A percentile compares a stretch with the other conserved stretches of the same genome.
Conservation (phyloP, 2,888 invertebrate genomes). For the Tineola bisselliella region DNA sequence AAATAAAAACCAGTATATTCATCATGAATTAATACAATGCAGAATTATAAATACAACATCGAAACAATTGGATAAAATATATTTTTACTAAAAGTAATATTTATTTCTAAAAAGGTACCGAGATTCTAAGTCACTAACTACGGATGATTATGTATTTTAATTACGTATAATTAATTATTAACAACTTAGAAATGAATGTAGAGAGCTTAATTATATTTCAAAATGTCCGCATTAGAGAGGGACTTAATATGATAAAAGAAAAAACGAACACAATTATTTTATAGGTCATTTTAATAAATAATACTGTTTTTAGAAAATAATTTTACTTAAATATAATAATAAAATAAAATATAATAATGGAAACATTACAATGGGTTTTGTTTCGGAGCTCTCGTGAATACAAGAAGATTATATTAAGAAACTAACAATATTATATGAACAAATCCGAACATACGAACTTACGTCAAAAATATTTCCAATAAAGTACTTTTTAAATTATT, state of each 20-base stretch:
- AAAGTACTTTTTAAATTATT: no score
- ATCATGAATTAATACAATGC: slow-evolving; percentile 55
- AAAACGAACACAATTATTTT: background rate
- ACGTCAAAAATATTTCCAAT: no score
- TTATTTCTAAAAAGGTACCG: slow-evolving; percentile 35
- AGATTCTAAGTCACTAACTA: slow-evolving; percentile 44
- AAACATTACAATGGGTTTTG: background rate
- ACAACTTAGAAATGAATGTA: background rate
- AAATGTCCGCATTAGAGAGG: background rate
- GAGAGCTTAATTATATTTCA: background rate
- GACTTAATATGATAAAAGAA: background rate
- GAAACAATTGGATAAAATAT: slow-evolving; percentile 20
- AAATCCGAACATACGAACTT: no score
- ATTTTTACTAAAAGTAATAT: background rate
- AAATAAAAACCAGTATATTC: slow-evolving; percentile 68
- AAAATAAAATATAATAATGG: slow-evolving; percentile 19
- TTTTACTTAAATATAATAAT: slow-evolving; percentile 20
- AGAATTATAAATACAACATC: slow-evolving; percentile 51
- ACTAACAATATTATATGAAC: background rate
- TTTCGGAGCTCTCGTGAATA: background rate
- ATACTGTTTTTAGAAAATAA: background rate
- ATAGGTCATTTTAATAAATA: background rate
- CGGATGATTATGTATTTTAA: background rate
- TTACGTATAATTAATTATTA: background rate
- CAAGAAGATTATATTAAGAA: background rate